phyloP scores from a whole-genome alignment of 2,797 vertebrate genomes.

The Hybognathus amarus region DNA sequence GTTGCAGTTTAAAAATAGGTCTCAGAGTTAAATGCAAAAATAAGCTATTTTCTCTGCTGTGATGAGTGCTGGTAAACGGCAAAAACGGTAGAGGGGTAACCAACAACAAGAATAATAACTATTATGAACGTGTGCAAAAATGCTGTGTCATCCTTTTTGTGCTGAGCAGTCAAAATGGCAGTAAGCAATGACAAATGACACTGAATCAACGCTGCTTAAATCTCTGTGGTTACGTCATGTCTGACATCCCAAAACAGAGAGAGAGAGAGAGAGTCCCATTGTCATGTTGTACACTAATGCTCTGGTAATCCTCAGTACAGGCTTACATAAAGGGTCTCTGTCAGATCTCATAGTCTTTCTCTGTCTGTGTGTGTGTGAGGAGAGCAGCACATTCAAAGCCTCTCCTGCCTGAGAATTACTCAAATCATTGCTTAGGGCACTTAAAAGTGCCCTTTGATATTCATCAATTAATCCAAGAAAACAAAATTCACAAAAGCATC shows the following conservation, averaged over 20 bases:
- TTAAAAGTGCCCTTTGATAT: slow-evolving; percentile 34
- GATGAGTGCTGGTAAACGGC: not conserved
- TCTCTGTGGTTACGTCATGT: slow-evolving; percentile 26
- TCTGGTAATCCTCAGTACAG: slow-evolving; percentile 60
- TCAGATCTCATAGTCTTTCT: slow-evolving; percentile 68
- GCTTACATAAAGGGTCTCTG: slow-evolving; percentile 76
- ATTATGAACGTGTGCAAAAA: not conserved
- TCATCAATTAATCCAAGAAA: not conserved
- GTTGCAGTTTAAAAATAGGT: slow-evolving; percentile 21
- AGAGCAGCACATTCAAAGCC: slow-evolving; percentile 30
- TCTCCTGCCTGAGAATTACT: slow-evolving; percentile 47
- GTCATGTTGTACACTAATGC: slow-evolving; percentile 58
- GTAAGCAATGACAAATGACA: not conserved
- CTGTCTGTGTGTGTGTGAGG: slow-evolving; percentile 23
- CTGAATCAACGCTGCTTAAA: slow-evolving; percentile 22
- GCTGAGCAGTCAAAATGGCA: not conserved
- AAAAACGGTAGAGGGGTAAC: too few species aligned
- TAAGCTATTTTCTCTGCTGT: not conserved
- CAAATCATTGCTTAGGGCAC: slow-evolving; percentile 33
- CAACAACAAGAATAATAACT: too few species aligned
- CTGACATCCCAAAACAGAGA: slow-evolving; percentile 55
- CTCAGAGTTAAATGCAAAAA: not conserved
- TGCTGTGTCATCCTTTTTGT: slow-evolving; percentile 7
- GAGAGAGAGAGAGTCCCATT: slow-evolving; percentile 61
- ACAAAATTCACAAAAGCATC: not conserved